phyloP scores from a whole-genome alignment of 2,888 invertebrate species.

The Elysia crispata region DNA sequence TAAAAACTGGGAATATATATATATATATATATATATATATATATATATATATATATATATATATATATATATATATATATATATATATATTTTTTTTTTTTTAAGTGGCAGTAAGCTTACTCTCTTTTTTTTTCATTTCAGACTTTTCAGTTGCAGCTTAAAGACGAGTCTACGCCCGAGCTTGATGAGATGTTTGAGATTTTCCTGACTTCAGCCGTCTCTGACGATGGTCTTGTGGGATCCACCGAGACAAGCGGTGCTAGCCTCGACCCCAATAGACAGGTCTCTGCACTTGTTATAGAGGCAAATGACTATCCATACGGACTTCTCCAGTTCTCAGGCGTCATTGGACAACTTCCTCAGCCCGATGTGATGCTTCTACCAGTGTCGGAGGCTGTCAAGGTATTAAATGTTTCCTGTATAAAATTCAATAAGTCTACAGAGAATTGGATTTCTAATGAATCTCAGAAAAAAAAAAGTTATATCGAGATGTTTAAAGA shows the following conservation, averaged over 20 bases:
- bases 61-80: too few species aligned
- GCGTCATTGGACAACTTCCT: conserved; percentile 54
- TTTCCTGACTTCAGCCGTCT: conserved; percentile 58
- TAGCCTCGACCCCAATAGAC: conserved; percentile 63
- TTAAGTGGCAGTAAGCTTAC: too few species aligned
- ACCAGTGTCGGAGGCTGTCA: conserved; percentile 43
- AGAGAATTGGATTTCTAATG: too few species aligned
- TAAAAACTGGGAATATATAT: too few species aligned
- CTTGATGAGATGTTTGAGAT: conserved; percentile 67
- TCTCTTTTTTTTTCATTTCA: conserved; percentile 45
- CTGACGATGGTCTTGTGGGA: conserved; percentile 68
- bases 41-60: too few species aligned
- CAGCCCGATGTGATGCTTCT: conserved; percentile 58
- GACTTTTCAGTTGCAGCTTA: conserved; percentile 63
- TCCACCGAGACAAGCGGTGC: conserved; percentile 75
- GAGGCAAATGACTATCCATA: conserved; percentile 71
- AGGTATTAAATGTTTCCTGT: conserved; percentile 23
- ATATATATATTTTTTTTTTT: not conserved
- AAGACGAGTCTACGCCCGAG: conserved; percentile 72
- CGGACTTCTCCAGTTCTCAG: conserved; percentile 74
- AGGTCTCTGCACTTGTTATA: conserved; percentile 61
- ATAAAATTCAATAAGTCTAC: too few species aligned
- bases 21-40: too few species aligned
- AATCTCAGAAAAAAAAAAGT: too few species aligned
- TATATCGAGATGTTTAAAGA: too few species aligned